Percentiles rank a stretch among this genome's conserved stretches.
These are phyloP conservation scores for Trichonephila clavata DNA, from an alignment of 1,140 invertebrate species.

Conservation along the genomic window DNA sequence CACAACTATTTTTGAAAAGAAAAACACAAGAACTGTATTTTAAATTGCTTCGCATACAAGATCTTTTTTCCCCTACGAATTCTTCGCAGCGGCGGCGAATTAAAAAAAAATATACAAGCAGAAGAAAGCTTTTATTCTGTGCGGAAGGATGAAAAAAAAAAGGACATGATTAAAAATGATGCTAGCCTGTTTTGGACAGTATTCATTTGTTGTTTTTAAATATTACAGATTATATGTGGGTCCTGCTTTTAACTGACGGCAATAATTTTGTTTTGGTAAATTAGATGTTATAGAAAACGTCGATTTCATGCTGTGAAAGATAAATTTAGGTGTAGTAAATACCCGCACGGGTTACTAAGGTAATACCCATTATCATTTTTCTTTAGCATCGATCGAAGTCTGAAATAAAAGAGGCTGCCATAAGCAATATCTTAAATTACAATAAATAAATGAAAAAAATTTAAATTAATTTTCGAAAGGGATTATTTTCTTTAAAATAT, in stretches of 20 bases:
- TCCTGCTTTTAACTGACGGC: not conserved
- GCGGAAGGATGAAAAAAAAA: not conserved
- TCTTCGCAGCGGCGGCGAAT: too few species aligned
- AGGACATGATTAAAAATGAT: not conserved
- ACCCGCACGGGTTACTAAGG: not conserved
- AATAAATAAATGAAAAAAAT: not conserved
- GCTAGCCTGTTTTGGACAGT: not conserved
- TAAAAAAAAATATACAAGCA: too few species aligned
- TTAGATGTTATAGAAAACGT: constrained; percentile 12
- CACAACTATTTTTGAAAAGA: not conserved
- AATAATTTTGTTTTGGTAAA: not conserved
- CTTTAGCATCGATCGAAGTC: not conserved
- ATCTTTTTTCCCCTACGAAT: too few species aligned
- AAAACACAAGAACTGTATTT: not conserved
- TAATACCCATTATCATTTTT: constrained; percentile 31
- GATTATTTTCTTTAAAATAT: not conserved
- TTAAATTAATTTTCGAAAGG: not conserved
- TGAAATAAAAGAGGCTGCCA: constrained; percentile 29
- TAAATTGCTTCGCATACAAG: too few species aligned
- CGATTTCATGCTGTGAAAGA: constrained; percentile 19
- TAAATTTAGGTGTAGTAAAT: constrained; percentile 27
- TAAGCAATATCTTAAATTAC: constrained; percentile 13
- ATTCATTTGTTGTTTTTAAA: not conserved
- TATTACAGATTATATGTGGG: not conserved
- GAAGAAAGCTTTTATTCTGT: too few species aligned